A percentile compares a stretch with the other conserved stretches of the same genome.
Conservation (phyloP, 1,140 invertebrate species). For the Pseudoatta argentina region DNA sequence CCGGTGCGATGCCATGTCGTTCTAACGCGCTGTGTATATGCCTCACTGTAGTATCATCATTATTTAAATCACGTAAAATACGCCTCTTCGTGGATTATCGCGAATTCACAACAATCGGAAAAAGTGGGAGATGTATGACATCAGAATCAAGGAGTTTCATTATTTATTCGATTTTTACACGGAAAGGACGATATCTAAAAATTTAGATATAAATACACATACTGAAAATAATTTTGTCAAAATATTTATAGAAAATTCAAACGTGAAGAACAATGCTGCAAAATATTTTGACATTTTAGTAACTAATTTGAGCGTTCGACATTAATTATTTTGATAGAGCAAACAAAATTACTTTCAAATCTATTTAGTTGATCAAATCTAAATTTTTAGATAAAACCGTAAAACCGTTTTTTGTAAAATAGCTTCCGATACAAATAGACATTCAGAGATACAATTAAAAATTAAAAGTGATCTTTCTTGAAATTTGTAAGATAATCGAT, state of each 20-base stretch:
- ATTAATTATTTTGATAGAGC: no score
- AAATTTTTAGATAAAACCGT: no score
- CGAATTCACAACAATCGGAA: background rate
- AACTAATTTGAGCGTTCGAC: no score
- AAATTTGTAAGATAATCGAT: background rate
- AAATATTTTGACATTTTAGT: no score
- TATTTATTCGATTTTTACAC: background rate
- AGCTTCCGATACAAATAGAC: background rate
- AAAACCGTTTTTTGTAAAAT: no score
- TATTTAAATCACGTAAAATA: conserved; percentile 62
- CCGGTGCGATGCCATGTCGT: conserved; percentile 29
- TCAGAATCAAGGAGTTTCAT: background rate
- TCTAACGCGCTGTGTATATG: conserved; percentile 9
- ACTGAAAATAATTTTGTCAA: no score
- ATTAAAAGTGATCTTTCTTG: background rate
- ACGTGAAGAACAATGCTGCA: no score
- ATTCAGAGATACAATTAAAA: background rate
- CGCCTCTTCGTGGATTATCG: background rate
- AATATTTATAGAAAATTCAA: no score
- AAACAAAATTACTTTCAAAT: no score
- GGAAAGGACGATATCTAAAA: no score
- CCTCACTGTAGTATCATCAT: conserved; percentile 22
- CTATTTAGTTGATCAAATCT: no score
- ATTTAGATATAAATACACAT: no score
- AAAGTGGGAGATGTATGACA: background rate